A percentile compares a stretch with the other conserved stretches of the same genome.
phyloP scores from a whole-genome alignment of 2,113 vertebrate species.

The Formicarius rufipectus region DNA sequence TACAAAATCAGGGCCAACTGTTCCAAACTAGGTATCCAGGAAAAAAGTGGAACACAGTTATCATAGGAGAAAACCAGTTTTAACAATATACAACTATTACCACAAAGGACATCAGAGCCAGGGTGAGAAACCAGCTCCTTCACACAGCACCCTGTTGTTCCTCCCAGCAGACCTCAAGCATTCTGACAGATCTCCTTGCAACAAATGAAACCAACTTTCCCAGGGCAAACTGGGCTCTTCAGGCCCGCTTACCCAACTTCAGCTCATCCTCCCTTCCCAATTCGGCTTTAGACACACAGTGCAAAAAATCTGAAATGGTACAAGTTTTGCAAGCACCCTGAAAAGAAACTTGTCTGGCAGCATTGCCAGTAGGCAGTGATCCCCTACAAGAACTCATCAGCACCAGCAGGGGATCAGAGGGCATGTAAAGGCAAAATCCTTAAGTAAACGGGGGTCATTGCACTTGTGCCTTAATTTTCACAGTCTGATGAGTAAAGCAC shows the following conservation, averaged over 20 bases:
- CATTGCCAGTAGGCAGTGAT: background rate
- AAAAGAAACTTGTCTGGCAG: background rate
- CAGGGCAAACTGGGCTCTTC: background rate
- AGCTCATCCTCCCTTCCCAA: background rate
- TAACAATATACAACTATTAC: background rate
- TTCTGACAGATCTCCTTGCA: background rate
- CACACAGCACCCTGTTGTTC: background rate
- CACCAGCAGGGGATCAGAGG: background rate
- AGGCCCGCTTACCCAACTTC: background rate
- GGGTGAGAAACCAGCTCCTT: background rate
- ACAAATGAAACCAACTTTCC: background rate
- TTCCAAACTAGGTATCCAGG: background rate
- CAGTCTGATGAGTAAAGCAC: accelerated
- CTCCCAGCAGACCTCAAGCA: background rate
- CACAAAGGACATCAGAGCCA: background rate
- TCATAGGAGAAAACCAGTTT: background rate
- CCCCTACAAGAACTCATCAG: background rate
- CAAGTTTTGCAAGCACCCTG: background rate
- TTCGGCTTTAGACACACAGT: background rate
- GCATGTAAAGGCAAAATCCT: background rate
- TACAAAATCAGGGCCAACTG: background rate
- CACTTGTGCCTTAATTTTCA: background rate
- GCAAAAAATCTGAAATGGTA: background rate
- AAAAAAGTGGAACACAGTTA: background rate
- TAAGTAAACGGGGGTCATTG: background rate